Percentiles rank a stretch among this genome's conserved stretches.
Evolutionary conservation across 2,888 invertebrate species (phyloP).

Genomic region (Anodontia alba): DNA sequence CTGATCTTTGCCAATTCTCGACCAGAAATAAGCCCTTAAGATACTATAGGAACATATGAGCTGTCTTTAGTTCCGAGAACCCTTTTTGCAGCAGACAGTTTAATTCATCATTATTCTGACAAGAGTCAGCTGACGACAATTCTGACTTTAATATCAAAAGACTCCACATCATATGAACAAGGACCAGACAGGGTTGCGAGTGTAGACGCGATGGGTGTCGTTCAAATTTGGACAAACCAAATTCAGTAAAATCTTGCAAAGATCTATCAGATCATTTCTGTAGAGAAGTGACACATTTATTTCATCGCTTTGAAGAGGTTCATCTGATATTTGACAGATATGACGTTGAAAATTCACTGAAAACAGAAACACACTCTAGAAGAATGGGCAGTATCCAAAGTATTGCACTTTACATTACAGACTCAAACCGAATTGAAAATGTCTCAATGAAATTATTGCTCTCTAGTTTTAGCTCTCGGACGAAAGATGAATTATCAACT

Average conservation of each 20-base stretch:
- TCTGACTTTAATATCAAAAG: no score
- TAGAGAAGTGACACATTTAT: background rate
- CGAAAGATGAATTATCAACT: background rate
- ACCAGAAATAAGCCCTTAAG: background rate
- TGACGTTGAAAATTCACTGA: no score
- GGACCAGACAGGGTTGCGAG: no score
- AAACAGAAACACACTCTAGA: background rate
- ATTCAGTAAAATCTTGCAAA: background rate
- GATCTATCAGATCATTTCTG: no score
- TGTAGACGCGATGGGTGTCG: no score
- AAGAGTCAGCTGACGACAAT: background rate
- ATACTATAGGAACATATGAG: background rate
- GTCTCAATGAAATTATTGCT: background rate
- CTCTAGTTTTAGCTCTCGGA: background rate
- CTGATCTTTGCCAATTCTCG: constrained; percentile 16
- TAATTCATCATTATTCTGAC: background rate
- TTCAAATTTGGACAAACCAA: background rate
- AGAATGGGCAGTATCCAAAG: background rate
- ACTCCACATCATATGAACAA: no score
- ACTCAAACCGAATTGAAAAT: background rate
- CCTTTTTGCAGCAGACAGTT: background rate
- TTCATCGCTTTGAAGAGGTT: background rate
- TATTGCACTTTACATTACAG: background rate
- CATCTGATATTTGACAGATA: no score
- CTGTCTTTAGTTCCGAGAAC: background rate